Base-by-base conservation (phyloP, 2,888 invertebrate genomes). In the Drosophila histrio region DNA sequence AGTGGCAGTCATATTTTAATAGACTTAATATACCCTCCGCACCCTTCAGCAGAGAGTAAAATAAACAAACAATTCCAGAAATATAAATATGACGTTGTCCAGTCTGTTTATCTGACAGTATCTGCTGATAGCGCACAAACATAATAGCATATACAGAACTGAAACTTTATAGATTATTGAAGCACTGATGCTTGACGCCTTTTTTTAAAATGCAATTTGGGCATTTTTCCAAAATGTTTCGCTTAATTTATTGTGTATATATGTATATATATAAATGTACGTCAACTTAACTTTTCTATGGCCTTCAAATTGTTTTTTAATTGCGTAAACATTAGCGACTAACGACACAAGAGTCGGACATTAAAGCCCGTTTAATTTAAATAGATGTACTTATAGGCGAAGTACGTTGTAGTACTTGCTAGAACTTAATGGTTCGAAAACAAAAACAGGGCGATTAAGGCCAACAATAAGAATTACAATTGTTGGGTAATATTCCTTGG, bases 221-320 rank as follows among this genome's bases (percentile, higher is more conserved):
- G 30, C 34, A 43, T 15, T 30, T 38, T 54, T 11, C 9, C 17
- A 38, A 53, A 46, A 28, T 53, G 11, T n/a, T 46, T 60, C 24
- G 26, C 36, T 36, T 28, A 22, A 11, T 15, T 22, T 24, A 26
- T 21, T 62, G 30, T 15, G 34, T 44, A 59, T 46, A 50, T 21
- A 15, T 34, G 22, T 34, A 24, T 39, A 26, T 30, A 68, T 13
- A 15, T 61, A 28, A 56, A 13, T 36, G 43, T 44, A 32, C 32
- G 11, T 11, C 28, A 26, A 30, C 28, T 39, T 11, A 24, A 36
- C 44, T 30, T 74, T 46, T 67, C 47, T 39, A 54, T 49, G 50
- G 59, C 68, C 68, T 52, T 59, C 38, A 60, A 87, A 82, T 72
- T 54, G 72, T 52, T 50, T 76, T 86, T 76, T 82, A 87, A 82